Conservation (phyloP, 2,113 vertebrate genomes). For the Protomyctophum bolini region DNA sequence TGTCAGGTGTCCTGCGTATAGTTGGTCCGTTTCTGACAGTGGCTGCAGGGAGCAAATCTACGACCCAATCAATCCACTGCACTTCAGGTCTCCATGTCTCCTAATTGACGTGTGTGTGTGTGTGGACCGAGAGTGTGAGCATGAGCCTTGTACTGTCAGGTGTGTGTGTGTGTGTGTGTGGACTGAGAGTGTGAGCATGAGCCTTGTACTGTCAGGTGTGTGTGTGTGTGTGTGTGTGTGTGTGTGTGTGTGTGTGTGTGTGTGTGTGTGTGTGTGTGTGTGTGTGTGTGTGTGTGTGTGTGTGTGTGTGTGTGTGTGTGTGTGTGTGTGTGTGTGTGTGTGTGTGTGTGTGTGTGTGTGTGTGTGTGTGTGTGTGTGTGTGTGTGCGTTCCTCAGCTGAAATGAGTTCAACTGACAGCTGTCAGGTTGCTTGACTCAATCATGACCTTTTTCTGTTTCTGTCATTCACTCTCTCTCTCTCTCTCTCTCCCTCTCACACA, state of each 20-base stretch:
- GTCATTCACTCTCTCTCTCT: conserved; percentile 3
- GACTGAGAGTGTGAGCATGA: too few relatives aligned
- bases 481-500: too few relatives aligned
- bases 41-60: conserved; percentile 67
- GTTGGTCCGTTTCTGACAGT: conserved; percentile 60
- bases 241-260: too few relatives aligned
- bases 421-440: conserved; percentile 64
- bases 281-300: neutral
- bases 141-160: too few relatives aligned
- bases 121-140: neutral
- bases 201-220: too few relatives aligned
- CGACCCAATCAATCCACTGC: conserved; percentile 66
- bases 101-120: conserved; percentile 66
- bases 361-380: conserved; percentile 2
- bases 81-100: conserved; percentile 58
- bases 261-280: neutral
- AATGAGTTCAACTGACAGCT: conserved; percentile 71
- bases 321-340: neutral
- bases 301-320: conserved; percentile 35
- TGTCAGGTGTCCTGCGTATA: conserved; percentile 51
- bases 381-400: conserved; percentile 23
- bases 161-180: too few relatives aligned
- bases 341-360: conserved; percentile 20
- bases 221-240: too few relatives aligned
- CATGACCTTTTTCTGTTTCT: conserved; percentile 22